Evolutionary conservation across 2,113 vertebrate species (phyloP).

Genomic region (Anguilla rostrata): DNA sequence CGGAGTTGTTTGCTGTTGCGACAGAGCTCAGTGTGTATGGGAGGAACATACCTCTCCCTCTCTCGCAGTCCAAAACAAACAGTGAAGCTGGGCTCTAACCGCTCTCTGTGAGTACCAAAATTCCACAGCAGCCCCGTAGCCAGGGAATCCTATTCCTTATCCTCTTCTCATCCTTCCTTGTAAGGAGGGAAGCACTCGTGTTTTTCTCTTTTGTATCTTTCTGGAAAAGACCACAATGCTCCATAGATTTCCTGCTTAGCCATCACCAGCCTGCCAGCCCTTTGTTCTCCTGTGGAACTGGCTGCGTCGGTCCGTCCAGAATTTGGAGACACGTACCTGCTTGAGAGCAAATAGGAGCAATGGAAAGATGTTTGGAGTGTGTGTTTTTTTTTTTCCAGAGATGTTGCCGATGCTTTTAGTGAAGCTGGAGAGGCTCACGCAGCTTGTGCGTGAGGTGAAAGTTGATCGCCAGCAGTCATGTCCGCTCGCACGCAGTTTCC

Average conservation of each 20-base stretch:
- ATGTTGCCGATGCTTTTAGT: slow-evolving; percentile 8
- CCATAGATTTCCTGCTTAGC: neutral
- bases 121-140: slow-evolving; percentile 44
- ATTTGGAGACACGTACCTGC: neutral
- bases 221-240: neutral
- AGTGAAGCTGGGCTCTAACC: slow-evolving; percentile 36
- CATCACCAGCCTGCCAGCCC: neutral
- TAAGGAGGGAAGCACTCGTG: neutral
- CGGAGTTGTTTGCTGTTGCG: slow-evolving; percentile 46
- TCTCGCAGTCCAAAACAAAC: slow-evolving; percentile 46
- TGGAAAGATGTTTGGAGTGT: slow-evolving; percentile 15
- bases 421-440: neutral
- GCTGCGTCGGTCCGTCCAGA: neutral
- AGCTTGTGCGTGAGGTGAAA: slow-evolving; percentile 3
- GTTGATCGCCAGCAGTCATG: slow-evolving; percentile 26
- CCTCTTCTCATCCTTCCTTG: slow-evolving; percentile 17
- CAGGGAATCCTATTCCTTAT: slow-evolving; percentile 32
- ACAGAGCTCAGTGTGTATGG: slow-evolving; percentile 42
- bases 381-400: slow-evolving; percentile 19
- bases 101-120: slow-evolving; percentile 41
- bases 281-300: neutral
- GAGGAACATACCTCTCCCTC: slow-evolving; percentile 47
- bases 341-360: neutral
- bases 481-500: slow-evolving; percentile 28
- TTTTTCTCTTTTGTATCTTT: neutral